phyloP scores from a whole-genome alignment of 2,113 vertebrate species.

The Carollia perspicillata region DNA sequence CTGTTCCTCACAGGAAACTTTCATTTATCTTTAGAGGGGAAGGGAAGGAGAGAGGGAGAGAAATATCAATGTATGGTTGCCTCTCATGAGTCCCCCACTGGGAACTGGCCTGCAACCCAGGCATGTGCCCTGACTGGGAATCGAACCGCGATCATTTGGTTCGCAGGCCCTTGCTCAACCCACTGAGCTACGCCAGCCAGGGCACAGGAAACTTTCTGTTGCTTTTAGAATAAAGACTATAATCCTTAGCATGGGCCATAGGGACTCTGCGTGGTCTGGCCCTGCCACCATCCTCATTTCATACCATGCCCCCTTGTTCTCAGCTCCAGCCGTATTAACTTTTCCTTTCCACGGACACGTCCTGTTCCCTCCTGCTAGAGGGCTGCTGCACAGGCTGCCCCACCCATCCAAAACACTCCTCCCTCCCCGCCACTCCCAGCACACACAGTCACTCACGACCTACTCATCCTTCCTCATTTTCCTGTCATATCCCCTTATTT shows the following conservation, averaged over 20 bases:
- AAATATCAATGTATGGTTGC: too few species aligned
- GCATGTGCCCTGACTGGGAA: too few species aligned
- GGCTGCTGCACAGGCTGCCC: not conserved
- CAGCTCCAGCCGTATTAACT: not conserved
- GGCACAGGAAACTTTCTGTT: not conserved
- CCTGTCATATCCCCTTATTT: not conserved
- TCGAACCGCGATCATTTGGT: too few species aligned
- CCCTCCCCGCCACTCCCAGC: not conserved
- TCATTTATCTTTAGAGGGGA: too few species aligned
- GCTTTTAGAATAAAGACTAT: not conserved
- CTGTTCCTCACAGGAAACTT: not conserved
- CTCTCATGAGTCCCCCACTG: too few species aligned
- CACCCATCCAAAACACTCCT: not conserved
- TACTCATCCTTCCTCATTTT: not conserved
- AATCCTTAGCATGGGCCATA: not conserved
- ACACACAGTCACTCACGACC: not conserved
- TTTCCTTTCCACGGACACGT: not conserved
- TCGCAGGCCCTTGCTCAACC: too few species aligned
- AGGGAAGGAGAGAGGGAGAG: too few species aligned
- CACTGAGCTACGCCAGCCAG: too few species aligned
- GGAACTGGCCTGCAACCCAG: too few species aligned
- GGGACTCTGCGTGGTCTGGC: not conserved
- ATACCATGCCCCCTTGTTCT: not conserved
- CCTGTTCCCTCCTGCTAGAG: not conserved
- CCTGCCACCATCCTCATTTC: not conserved